Percentiles rank a stretch among this genome's conserved stretches.
These are phyloP conservation scores for Akabosia matsudoensis DNA, from an alignment of 1,140 invertebrate species.

Conservation along the genomic window DNA sequence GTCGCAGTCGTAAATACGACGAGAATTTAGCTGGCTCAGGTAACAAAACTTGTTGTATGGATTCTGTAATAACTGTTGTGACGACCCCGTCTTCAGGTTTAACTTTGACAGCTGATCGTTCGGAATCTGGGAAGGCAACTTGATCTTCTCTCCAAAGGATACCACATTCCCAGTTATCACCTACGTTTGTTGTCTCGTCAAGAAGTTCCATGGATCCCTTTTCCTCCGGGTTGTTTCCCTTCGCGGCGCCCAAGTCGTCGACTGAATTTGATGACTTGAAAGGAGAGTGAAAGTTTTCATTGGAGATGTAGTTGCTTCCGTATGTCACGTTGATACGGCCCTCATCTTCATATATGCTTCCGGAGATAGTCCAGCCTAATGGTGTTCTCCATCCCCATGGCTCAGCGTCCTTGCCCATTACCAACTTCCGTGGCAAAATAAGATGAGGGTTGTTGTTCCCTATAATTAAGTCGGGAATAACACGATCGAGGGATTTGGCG, in stretches of 20 bases:
- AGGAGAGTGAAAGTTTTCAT: background rate
- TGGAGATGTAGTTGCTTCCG: background rate
- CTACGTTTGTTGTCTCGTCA: conserved; percentile 12
- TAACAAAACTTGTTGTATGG: too few relatives aligned
- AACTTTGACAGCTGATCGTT: too few relatives aligned
- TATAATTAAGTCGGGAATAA: background rate
- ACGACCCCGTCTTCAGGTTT: too few relatives aligned
- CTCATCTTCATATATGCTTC: background rate
- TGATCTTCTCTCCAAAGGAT: conserved; percentile 30
- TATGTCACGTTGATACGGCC: background rate
- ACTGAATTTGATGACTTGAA: conserved; percentile 26
- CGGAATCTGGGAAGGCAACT: background rate
- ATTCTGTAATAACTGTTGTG: too few relatives aligned
- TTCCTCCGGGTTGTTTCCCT: conserved; percentile 23
- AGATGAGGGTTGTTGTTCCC: background rate
- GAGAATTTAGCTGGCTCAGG: too few relatives aligned
- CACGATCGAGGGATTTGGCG: background rate
- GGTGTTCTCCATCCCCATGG: background rate
- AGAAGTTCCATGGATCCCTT: background rate
- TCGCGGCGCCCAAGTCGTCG: conserved; percentile 24
- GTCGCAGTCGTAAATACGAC: too few relatives aligned
- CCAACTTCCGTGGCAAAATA: background rate
- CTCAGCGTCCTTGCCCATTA: background rate
- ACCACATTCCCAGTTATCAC: conserved; percentile 4
- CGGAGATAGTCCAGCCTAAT: background rate